Evolutionary conservation across 2,888 invertebrate species (phyloP).

Genomic region (Heliconius charithonia): DNA sequence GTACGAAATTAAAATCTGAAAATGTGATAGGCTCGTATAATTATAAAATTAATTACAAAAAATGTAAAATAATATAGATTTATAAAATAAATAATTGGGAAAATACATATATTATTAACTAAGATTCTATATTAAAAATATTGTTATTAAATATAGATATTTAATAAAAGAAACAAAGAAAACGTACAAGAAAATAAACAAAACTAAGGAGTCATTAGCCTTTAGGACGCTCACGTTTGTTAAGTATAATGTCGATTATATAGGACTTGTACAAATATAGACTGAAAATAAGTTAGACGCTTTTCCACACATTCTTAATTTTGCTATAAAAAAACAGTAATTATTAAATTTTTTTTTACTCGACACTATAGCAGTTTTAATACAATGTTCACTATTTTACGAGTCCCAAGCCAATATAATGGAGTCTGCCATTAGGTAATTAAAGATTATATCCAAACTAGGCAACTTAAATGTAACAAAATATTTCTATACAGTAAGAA

Average conservation of each 20-base stretch:
- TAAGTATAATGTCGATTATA: slow-evolving; percentile 32
- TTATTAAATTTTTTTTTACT: not conserved
- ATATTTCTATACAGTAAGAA: slow-evolving; percentile 41
- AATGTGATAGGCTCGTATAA: slow-evolving; percentile 39
- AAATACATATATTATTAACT: not conserved
- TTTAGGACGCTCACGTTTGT: slow-evolving; percentile 53
- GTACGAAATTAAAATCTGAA: slow-evolving; percentile 58
- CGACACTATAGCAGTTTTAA: slow-evolving; percentile 14
- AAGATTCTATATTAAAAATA: not conserved
- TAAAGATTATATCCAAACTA: slow-evolving; percentile 39
- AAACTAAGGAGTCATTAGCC: slow-evolving; percentile 63
- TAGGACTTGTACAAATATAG: slow-evolving; percentile 5
- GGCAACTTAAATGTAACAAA: slow-evolving; percentile 8
- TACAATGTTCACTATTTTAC: slow-evolving; percentile 36
- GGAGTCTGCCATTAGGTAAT: slow-evolving; percentile 69
- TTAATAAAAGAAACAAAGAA: slow-evolving; percentile 40
- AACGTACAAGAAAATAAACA: slow-evolving; percentile 53
- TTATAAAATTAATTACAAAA: slow-evolving; percentile 6
- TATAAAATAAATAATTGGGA: not conserved
- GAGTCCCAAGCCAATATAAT: slow-evolving; percentile 65
- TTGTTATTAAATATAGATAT: not conserved
- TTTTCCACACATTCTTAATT: not conserved
- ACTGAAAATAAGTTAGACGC: not conserved
- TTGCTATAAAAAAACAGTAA: not conserved
- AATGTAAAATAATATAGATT: not conserved